Base-by-base conservation (phyloP, 37 sponge, comb jelly and placozoan genomes). In the Crambe crambe region DNA sequence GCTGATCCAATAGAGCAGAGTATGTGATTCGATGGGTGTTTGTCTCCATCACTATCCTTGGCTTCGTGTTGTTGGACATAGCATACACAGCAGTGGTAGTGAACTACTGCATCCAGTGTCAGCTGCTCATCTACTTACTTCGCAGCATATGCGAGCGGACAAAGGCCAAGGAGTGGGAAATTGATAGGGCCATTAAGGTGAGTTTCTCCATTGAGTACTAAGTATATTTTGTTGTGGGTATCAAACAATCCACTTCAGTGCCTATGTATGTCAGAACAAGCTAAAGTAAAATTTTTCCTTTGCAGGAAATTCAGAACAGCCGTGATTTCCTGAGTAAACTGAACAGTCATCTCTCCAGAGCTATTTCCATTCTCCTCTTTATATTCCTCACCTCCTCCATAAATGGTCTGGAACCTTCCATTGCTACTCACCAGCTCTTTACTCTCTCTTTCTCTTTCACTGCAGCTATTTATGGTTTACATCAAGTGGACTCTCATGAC, bases 31-130 rank as follows among this genome's bases (percentile, higher is more conserved):
- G 76, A 3, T 79, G 62, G 58, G 35, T 84, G 0, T 30, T 84
- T 22, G 80, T 89, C 31, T 41, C 69, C 31, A 36, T 84, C 26
- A 77, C 90, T 5, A 15, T 80, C 0, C 34, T 87, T 1, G 91
- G 89, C 35, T 90, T 94, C 64, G 64, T 87, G 34, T 36, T 81
- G 26, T 68, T 90, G 56, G 95, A 94, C 70, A 54, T 90, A 5
- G 85, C 87, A 57, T 94, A 94, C 79, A 61, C 76, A 21, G 85
- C 85, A 17, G 75, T 87, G 21, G 88, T 94, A 27, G 57, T 94
- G 73, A 90, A 90, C 91, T 94, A 94, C 74, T 59, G 68, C 54
- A 86, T 84, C 34, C 88, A 94, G 83, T 94, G 95, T 69, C 87
- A 94, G 77, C 86, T 94, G 34, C 80, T 94, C 23, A 77, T 94